Percentiles rank a stretch among this genome's conserved stretches.
These are phyloP conservation scores for Cebidichthys violaceus DNA, from an alignment of 2,113 vertebrate species.

Conservation along the genomic window DNA sequence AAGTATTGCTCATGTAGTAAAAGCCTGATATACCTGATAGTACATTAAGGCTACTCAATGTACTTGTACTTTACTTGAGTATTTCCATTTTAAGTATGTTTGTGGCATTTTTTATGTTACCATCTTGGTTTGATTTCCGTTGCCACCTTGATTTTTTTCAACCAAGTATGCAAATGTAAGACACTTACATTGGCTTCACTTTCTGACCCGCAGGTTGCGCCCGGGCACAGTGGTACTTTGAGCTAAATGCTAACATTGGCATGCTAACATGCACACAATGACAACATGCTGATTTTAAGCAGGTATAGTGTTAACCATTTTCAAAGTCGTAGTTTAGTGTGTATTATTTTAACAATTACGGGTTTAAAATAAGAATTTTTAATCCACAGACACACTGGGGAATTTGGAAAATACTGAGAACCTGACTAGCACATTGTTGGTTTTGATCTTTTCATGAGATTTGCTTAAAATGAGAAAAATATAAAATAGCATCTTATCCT, in stretches of 20 bases:
- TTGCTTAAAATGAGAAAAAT: slow-evolving; percentile 3
- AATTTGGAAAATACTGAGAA: neutral
- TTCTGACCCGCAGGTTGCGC: neutral
- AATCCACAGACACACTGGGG: neutral
- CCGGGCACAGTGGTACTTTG: neutral
- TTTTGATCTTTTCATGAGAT: neutral
- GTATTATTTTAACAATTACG: neutral
- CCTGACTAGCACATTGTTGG: neutral
- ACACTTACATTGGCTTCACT: neutral
- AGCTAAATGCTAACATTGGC: neutral
- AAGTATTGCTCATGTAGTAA: neutral
- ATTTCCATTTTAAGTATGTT: neutral
- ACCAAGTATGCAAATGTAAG: neutral
- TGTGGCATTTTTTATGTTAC: neutral
- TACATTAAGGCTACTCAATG: no score
- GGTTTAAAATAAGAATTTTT: neutral
- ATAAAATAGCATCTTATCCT: slow-evolving; percentile 2
- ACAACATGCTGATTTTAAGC: neutral
- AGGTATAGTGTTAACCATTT: neutral
- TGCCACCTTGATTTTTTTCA: neutral
- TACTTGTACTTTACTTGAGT: no score
- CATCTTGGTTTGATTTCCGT: neutral
- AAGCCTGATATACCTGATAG: neutral
- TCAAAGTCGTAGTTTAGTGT: neutral
- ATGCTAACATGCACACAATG: neutral